Evolutionary conservation across 2,888 invertebrate species (phyloP).

Genomic region (Gisinianus flammeolus): DNA sequence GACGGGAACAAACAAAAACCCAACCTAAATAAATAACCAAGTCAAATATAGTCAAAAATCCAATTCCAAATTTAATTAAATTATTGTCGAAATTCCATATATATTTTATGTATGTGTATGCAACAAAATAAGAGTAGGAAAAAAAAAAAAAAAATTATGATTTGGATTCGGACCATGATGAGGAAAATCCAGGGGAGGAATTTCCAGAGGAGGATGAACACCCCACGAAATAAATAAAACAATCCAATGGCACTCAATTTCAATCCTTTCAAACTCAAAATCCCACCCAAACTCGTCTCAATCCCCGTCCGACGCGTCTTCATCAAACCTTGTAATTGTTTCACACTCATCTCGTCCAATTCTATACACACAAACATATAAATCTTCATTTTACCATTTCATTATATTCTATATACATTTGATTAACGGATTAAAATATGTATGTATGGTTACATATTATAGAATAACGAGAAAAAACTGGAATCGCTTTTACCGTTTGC

Average conservation of each 20-base stretch:
- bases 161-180: not conserved
- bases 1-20: constrained; percentile 34
- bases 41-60: no score
- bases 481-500: not conserved
- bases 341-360: not conserved
- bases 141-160: not conserved
- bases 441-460: not conserved
- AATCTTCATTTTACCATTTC: not conserved
- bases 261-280: constrained; percentile 36
- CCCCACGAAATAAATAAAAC: constrained; percentile 37
- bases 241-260: constrained; percentile 35
- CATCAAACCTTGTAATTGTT: constrained; percentile 20
- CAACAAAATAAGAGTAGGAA: no score
- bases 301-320: constrained; percentile 33
- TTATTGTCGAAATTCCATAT: no score
- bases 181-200: constrained; percentile 39
- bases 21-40: not conserved
- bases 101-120: no score
- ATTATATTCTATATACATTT: not conserved
- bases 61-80: no score
- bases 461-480: not conserved
- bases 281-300: constrained; percentile 17
- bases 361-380: no score
- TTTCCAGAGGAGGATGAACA: constrained; percentile 33
- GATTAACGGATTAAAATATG: not conserved